phyloP scores from a whole-genome alignment of 1,140 invertebrate species.

The Musca domestica region DNA sequence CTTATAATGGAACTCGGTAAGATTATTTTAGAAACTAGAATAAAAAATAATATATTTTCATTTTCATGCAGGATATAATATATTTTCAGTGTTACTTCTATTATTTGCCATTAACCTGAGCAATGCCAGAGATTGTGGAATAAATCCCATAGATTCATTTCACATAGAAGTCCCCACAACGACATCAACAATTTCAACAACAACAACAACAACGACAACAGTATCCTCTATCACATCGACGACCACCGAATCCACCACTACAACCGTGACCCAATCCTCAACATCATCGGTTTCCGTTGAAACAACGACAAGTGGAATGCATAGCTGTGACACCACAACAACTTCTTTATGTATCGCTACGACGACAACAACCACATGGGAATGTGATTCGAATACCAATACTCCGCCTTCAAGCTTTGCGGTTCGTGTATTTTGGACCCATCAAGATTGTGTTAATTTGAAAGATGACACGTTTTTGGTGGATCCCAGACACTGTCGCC shows the following conservation, averaged over 20 bases:
- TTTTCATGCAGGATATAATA: too few species aligned
- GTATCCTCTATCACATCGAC: neutral
- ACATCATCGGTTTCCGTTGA: too few species aligned
- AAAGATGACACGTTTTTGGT: neutral
- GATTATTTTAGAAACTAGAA: too few species aligned
- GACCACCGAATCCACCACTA: too few species aligned
- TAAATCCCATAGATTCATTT: neutral
- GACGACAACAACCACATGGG: neutral
- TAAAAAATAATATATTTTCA: too few species aligned
- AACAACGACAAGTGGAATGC: neutral
- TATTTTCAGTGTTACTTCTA: too few species aligned
- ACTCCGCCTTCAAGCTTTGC: too few species aligned
- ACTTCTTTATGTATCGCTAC: neutral
- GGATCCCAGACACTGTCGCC: conserved; percentile 8
- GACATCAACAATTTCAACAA: neutral
- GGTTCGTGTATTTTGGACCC: neutral
- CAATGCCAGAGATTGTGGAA: too few species aligned
- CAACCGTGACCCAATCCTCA: too few species aligned
- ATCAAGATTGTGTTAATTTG: neutral
- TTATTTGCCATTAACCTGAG: too few species aligned
- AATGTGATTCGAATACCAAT: too few species aligned
- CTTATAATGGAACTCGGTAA: too few species aligned
- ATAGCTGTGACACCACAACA: neutral
- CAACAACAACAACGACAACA: neutral
- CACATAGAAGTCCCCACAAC: neutral